Percentiles rank a stretch among this genome's conserved stretches.
Evolutionary conservation across 2,113 vertebrate species (phyloP).

Genomic region (Halichoerus grypus): DNA sequence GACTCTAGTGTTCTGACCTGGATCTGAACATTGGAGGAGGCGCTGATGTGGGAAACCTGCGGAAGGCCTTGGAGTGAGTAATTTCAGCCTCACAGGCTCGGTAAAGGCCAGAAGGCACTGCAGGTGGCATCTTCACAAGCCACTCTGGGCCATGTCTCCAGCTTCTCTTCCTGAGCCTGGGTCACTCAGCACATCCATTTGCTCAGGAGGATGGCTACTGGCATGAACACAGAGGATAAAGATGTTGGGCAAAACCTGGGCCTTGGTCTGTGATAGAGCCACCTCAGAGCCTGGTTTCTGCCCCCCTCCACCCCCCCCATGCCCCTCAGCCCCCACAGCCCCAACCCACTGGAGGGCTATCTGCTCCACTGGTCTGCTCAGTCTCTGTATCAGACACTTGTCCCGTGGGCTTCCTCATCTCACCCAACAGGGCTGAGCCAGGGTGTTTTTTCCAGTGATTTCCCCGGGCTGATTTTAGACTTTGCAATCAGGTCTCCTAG

Average conservation of each 20-base stretch:
- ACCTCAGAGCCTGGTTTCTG: not conserved
- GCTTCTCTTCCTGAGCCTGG: not conserved
- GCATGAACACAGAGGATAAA: not conserved
- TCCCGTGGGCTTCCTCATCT: conserved; percentile 41
- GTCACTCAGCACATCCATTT: not conserved
- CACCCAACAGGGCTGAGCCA: not conserved
- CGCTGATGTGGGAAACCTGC: not conserved
- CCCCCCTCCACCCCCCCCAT: no score
- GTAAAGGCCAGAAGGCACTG: not conserved
- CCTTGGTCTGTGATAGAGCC: not conserved
- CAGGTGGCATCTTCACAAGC: not conserved
- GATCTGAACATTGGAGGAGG: not conserved
- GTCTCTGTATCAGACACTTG: conserved; percentile 47
- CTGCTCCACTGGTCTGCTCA: conserved; percentile 46
- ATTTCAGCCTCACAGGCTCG: not conserved
- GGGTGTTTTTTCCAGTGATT: conserved; percentile 80
- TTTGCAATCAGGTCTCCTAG: conserved; percentile 66
- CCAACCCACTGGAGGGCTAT: not conserved
- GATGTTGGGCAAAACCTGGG: not conserved
- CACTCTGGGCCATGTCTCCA: not conserved
- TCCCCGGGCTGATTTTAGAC: conserved; percentile 75
- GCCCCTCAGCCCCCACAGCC: not conserved
- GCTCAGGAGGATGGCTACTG: not conserved
- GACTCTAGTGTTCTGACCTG: not conserved
- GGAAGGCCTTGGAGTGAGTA: not conserved